Conservation (phyloP, 2,113 vertebrate species). For the Himantopus leucocephalus region DNA sequence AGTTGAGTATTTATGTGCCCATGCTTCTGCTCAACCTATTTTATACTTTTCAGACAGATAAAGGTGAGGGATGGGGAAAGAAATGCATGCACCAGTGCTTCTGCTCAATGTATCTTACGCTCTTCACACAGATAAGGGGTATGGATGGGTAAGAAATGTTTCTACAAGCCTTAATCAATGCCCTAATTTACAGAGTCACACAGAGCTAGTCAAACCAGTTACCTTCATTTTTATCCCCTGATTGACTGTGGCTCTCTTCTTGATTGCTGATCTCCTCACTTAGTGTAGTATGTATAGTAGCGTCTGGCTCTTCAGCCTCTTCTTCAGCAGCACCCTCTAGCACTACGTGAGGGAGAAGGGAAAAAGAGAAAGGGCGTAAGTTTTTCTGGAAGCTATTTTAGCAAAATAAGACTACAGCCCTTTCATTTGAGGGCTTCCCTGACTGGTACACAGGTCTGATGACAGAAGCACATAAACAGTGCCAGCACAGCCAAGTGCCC, state of each 20-base stretch:
- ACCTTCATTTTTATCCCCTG: constrained; percentile 78
- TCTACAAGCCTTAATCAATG: background rate
- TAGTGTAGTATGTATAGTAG: constrained; percentile 2
- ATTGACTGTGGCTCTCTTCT: constrained; percentile 11
- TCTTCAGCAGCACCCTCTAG: constrained; percentile 64
- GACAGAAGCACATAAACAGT: background rate
- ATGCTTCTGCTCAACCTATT: background rate
- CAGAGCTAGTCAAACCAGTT: constrained; percentile 34
- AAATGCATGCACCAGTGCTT: background rate
- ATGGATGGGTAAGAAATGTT: background rate
- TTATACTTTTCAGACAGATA: background rate
- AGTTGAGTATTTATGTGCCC: background rate
- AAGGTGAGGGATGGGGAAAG: background rate
- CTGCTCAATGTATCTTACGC: background rate
- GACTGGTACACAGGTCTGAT: background rate
- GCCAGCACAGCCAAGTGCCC: fast-evolving
- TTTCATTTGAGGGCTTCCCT: background rate
- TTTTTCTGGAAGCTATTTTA: background rate
- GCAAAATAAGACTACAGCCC: background rate
- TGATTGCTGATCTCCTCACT: constrained; percentile 34
- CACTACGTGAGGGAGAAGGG: constrained; percentile 17
- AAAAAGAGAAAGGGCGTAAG: background rate
- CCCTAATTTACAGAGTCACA: background rate
- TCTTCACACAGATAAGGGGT: background rate
- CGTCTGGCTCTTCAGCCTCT: constrained; percentile 34